Percentiles rank a stretch among this genome's conserved stretches.
These are phyloP conservation scores for Tiliacea aurago DNA, from an alignment of 2,888 invertebrate species.

Conservation along the genomic window DNA sequence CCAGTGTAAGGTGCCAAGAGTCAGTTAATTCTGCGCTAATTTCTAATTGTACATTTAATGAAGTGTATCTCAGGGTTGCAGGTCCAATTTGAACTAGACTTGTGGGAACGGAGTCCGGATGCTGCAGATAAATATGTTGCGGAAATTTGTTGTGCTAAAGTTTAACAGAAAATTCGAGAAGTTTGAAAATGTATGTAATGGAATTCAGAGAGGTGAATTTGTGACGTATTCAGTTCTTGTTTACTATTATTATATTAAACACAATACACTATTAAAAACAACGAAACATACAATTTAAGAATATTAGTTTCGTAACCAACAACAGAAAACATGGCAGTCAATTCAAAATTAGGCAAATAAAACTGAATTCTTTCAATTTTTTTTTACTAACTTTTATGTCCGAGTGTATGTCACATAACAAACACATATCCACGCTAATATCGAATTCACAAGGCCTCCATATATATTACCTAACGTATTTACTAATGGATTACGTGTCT, in stretches of 20 bases:
- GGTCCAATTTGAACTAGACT: conserved; percentile 43
- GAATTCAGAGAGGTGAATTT: background rate
- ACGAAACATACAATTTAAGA: no score
- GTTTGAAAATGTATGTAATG: background rate
- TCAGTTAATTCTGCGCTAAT: conserved; percentile 82
- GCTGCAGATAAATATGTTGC: conserved; percentile 8
- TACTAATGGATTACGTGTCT: conserved; percentile 75
- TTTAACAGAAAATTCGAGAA: background rate
- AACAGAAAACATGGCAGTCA: no score
- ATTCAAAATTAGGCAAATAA: no score
- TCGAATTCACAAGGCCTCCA: conserved; percentile 66
- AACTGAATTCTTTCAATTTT: no score
- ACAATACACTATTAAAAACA: background rate
- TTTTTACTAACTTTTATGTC: conserved; percentile 9
- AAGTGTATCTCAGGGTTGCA: conserved; percentile 65
- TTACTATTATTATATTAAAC: background rate
- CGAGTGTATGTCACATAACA: conserved; percentile 29
- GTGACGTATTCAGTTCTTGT: background rate
- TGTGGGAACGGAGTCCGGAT: background rate
- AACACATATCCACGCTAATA: conserved; percentile 61
- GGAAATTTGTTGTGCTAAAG: background rate
- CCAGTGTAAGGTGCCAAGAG: conserved; percentile 84
- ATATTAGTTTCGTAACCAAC: no score
- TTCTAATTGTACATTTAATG: conserved; percentile 78
- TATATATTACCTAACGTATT: conserved; percentile 68